These are phyloP conservation scores for Vulpes ferrilata DNA, from an alignment of 2,113 vertebrate species.

Conservation along the genomic window DNA sequence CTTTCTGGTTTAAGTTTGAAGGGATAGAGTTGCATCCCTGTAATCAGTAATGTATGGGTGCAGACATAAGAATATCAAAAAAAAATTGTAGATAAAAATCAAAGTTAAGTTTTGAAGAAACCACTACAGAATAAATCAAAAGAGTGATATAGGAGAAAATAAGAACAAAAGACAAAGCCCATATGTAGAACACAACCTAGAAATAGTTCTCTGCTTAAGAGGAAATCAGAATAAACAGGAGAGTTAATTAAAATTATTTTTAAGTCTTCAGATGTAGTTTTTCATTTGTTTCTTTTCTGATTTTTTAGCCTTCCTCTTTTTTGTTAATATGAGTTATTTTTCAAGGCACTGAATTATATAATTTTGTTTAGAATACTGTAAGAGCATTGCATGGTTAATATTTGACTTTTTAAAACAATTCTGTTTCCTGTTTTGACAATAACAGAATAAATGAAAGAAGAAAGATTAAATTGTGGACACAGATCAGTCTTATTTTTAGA, in stretches of 20 bases:
- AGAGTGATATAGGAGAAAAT: not conserved
- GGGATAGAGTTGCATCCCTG: not conserved
- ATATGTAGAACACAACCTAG: not conserved
- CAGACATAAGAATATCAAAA: not conserved
- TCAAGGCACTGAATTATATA: not conserved
- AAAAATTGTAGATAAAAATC: not conserved
- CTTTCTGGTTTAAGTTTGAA: not conserved
- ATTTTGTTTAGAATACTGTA: not conserved
- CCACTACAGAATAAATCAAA: not conserved
- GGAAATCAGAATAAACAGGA: not conserved
- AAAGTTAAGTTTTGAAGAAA: not conserved
- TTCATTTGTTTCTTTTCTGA: not conserved
- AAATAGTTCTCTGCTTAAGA: not conserved
- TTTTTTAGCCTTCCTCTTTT: not conserved
- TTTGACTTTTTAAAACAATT: not conserved
- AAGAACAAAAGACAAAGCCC: not conserved
- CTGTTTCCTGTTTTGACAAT: not conserved
- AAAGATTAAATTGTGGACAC: not conserved
- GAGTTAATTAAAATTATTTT: not conserved
- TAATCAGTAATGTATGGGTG: not conserved
- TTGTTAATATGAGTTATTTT: conserved; percentile 31
- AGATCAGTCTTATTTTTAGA: conserved; percentile 15
- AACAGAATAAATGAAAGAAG: not conserved
- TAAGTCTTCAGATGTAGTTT: not conserved
- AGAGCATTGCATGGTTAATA: not conserved